Conservation (phyloP, 1,140 invertebrate genomes). For the Plutomurus gul region DNA sequence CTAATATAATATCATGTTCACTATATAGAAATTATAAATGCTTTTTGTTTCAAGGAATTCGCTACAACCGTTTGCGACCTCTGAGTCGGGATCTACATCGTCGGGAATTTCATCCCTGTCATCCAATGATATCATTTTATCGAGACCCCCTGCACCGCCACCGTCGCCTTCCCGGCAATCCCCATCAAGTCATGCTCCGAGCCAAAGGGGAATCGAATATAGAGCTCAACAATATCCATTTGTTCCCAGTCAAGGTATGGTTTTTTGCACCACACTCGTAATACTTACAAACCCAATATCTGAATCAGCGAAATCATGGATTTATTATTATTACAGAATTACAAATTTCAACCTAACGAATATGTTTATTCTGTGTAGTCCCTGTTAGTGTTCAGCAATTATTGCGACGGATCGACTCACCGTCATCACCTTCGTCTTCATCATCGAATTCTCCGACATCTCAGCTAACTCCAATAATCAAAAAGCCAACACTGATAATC, state of each 20-base stretch:
- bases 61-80: slow-evolving; percentile 51
- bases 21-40: not conserved
- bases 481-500: slow-evolving; percentile 60
- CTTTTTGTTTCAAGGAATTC: slow-evolving; percentile 41
- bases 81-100: slow-evolving; percentile 42
- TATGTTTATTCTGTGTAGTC: slow-evolving; percentile 55
- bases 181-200: slow-evolving; percentile 40
- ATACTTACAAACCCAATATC: slow-evolving; percentile 3
- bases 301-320: too few relatives aligned
- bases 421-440: slow-evolving; percentile 56
- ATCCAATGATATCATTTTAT: slow-evolving; percentile 36
- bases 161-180: slow-evolving; percentile 57
- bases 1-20: not conserved
- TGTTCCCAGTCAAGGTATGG: slow-evolving; percentile 52
- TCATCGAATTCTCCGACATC: slow-evolving; percentile 51
- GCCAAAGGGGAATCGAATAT: slow-evolving; percentile 50
- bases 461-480: slow-evolving; percentile 37
- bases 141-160: slow-evolving; percentile 46
- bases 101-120: slow-evolving; percentile 41
- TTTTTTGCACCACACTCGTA: too few relatives aligned
- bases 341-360: not conserved
- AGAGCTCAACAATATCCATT: slow-evolving; percentile 52
- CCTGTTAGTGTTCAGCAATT: slow-evolving; percentile 76
- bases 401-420: slow-evolving; percentile 77
- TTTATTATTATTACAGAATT: not conserved